Evolutionary conservation across 2,113 vertebrate genomes (phyloP).

Genomic region (Gymnorhina tibicen): DNA sequence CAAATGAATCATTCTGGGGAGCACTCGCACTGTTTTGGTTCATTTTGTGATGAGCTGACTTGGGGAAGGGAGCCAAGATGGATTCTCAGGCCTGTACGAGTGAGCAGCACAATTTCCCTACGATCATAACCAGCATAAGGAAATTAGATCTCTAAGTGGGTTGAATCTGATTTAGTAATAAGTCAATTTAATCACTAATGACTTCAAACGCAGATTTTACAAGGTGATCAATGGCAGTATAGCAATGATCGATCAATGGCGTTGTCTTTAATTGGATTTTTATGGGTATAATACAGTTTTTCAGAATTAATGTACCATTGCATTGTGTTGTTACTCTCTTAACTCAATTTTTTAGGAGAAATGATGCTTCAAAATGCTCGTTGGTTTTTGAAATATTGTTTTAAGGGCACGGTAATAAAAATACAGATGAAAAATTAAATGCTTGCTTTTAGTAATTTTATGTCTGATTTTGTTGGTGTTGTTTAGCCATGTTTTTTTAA

Average conservation of each 20-base stretch:
- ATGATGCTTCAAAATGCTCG: slow-evolving; percentile 18
- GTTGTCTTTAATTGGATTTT: slow-evolving; percentile 67
- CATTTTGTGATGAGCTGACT: neutral
- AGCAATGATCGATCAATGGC: slow-evolving; percentile 52
- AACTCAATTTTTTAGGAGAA: slow-evolving; percentile 44
- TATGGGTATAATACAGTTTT: slow-evolving; percentile 59
- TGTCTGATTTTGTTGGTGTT: neutral
- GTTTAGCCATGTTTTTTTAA: neutral
- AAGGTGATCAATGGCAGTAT: slow-evolving; percentile 51
- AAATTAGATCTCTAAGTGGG: slow-evolving; percentile 38
- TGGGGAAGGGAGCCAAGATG: neutral
- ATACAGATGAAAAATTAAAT: slow-evolving; percentile 41
- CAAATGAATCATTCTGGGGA: neutral
- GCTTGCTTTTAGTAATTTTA: slow-evolving; percentile 21
- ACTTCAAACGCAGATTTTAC: slow-evolving; percentile 63
- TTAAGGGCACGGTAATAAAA: slow-evolving; percentile 24
- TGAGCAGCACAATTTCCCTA: slow-evolving; percentile 47
- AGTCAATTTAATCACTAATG: slow-evolving; percentile 69
- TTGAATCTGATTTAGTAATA: slow-evolving; percentile 63
- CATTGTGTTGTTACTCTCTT: slow-evolving; percentile 52
- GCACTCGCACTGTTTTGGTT: neutral
- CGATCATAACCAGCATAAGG: neutral
- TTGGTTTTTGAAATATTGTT: slow-evolving; percentile 49
- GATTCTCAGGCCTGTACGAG: neutral
- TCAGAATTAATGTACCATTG: slow-evolving; percentile 63